Percentiles rank a stretch among this genome's conserved stretches.
These are phyloP conservation scores for Triplophysa dalaica DNA, from an alignment of 2,113 vertebrate genomes.

Conservation along the genomic window DNA sequence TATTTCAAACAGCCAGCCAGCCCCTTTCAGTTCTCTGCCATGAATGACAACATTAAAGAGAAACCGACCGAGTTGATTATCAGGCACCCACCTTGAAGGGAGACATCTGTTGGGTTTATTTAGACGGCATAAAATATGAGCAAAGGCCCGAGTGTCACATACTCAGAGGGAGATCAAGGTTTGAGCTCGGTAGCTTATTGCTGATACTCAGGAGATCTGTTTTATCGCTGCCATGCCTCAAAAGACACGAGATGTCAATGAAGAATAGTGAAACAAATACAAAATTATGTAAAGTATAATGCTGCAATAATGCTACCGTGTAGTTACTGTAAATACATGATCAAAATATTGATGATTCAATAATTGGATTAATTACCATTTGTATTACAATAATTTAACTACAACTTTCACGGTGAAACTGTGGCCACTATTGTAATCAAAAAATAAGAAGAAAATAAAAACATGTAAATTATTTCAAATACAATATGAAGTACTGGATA, in stretches of 20 bases:
- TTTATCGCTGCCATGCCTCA: slow-evolving; percentile 20
- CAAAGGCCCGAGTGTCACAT: slow-evolving; percentile 10
- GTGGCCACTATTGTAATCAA: no score
- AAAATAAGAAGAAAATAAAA: no score
- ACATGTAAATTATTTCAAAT: no score
- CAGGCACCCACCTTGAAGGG: slow-evolving; percentile 56
- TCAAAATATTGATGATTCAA: no score
- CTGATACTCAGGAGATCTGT: background rate
- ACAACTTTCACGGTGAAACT: no score
- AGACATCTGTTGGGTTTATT: slow-evolving; percentile 47
- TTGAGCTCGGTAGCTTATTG: slow-evolving; percentile 13
- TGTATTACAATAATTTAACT: no score
- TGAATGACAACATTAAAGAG: slow-evolving; percentile 49
- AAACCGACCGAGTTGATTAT: slow-evolving; percentile 49
- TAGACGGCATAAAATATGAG: slow-evolving; percentile 28
- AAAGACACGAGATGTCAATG: slow-evolving; percentile 22
- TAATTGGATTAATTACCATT: no score
- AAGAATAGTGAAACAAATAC: background rate
- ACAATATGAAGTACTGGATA: no score
- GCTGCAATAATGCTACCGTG: background rate
- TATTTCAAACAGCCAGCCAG: slow-evolving; percentile 50
- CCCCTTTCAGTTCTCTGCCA: slow-evolving; percentile 20
- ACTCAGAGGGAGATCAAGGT: slow-evolving; percentile 29
- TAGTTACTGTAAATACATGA: background rate
- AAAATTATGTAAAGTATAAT: background rate